Evolutionary conservation across 2,797 vertebrate genomes (phyloP).

Genomic region (Acanthurus leucopareius): DNA sequence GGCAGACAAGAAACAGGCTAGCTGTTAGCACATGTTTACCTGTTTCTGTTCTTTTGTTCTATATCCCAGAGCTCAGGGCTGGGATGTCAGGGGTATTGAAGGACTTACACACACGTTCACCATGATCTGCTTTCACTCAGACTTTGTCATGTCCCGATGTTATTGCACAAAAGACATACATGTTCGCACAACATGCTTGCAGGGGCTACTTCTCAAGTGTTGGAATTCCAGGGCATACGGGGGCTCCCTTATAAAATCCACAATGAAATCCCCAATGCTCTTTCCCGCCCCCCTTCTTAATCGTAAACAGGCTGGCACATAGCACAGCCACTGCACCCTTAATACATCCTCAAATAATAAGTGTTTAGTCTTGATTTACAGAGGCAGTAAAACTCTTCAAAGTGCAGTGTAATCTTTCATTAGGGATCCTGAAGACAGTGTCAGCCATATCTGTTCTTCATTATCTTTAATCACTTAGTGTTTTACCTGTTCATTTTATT

Average conservation of each 20-base stretch:
- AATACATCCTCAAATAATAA: conserved; percentile 90
- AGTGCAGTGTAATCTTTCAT: conserved; percentile 90
- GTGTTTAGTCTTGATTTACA: conserved; percentile 90
- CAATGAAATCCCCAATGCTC: conserved; percentile 81
- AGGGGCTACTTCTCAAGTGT: conserved; percentile 63
- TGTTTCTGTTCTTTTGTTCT: conserved; percentile 76
- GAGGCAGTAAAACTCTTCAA: conserved; percentile 90
- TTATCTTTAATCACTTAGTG: conserved; percentile 89
- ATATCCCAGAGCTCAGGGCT: conserved; percentile 74
- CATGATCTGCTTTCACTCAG: conserved; percentile 81
- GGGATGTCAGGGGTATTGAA: conserved; percentile 77
- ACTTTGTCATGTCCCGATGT: conserved; percentile 75
- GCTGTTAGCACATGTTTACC: conserved; percentile 79
- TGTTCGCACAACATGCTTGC: conserved; percentile 70
- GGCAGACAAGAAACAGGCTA: conserved; percentile 66
- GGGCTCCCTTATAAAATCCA: conserved; percentile 80
- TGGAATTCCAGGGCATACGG: conserved; percentile 80
- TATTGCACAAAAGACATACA: conserved; percentile 71
- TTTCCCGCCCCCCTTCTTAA: conserved; percentile 77
- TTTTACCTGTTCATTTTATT: conserved; percentile 89
- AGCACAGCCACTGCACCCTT: conserved; percentile 82
- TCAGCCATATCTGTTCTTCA: conserved; percentile 87
- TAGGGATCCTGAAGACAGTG: conserved; percentile 85
- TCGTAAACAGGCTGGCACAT: conserved; percentile 85
- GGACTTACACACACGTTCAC: conserved; percentile 74